Evolutionary conservation across 2,797 vertebrate species (phyloP).

Genomic region (Oophaga sylvatica): DNA sequence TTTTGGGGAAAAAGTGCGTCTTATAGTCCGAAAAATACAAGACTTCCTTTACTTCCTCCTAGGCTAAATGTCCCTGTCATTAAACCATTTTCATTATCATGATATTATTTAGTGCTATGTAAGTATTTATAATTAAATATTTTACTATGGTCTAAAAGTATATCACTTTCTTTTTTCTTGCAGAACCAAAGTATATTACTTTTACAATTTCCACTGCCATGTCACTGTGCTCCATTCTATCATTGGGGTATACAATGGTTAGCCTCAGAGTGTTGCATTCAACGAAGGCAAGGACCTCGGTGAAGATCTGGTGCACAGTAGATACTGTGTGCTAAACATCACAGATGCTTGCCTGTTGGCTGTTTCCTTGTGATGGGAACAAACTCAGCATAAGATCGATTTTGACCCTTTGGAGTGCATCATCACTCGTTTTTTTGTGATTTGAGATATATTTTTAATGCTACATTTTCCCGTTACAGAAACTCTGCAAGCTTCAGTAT

Average conservation of each 20-base stretch:
- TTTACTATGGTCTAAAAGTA: too few species aligned
- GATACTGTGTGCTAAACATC: not conserved
- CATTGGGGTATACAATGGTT: too few species aligned
- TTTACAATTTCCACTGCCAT: too few species aligned
- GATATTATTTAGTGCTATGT: not conserved
- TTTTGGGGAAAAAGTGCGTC: too few species aligned
- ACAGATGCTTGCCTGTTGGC: not conserved
- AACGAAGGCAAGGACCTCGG: not conserved
- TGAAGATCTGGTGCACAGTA: not conserved
- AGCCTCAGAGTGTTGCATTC: not conserved
- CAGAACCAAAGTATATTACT: too few species aligned
- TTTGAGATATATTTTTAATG: not conserved
- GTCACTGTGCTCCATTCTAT: too few species aligned
- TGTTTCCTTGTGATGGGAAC: not conserved
- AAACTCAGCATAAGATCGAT: not conserved
- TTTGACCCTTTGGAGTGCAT: not conserved
- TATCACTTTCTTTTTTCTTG: too few species aligned
- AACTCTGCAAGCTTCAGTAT: not conserved
- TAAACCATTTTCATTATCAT: not conserved
- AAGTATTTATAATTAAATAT: not conserved
- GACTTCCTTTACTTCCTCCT: not conserved
- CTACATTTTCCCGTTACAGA: not conserved
- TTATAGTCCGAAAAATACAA: too few species aligned
- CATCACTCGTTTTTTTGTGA: not conserved
- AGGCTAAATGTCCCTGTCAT: not conserved